Percentiles rank a stretch among this genome's conserved stretches.
phyloP scores from a whole-genome alignment of 1,140 invertebrate species.

The Bombus consobrinus region DNA sequence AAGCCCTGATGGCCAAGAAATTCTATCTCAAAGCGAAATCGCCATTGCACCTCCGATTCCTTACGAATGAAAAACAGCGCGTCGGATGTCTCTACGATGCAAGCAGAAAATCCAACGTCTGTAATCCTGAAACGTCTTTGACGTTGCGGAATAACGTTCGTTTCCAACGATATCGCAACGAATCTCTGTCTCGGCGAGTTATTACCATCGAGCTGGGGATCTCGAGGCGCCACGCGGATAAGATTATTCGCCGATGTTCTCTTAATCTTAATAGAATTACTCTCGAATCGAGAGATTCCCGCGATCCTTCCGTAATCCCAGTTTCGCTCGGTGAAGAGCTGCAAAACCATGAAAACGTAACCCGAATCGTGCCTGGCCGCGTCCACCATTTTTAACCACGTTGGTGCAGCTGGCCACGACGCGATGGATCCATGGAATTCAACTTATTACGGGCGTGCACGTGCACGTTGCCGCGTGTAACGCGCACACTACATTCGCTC shows the following conservation, averaged over 20 bases:
- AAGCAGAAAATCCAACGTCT: neutral
- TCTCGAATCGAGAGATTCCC: conserved; percentile 42
- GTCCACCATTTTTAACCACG: conserved; percentile 42
- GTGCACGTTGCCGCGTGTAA: neutral
- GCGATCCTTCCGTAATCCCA: conserved; percentile 36
- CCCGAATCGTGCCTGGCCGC: neutral
- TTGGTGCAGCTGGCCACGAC: conserved; percentile 6
- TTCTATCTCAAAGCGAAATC: neutral
- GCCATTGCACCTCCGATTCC: neutral
- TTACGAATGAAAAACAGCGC: neutral
- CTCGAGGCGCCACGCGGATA: conserved; percentile 23
- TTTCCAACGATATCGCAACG: conserved; percentile 48
- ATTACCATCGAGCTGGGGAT: conserved; percentile 32
- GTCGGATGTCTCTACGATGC: neutral
- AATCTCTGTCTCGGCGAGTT: conserved; percentile 49
- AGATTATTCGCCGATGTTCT: conserved; percentile 46
- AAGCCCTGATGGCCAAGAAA: neutral
- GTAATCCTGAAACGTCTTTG: neutral
- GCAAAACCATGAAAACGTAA: conserved; percentile 1
- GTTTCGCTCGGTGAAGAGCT: conserved; percentile 4
- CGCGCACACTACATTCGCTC: conserved; percentile 38
- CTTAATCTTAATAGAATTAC: conserved; percentile 60
- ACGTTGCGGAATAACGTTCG: conserved; percentile 26
- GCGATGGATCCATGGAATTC: conserved; percentile 22
- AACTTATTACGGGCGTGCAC: conserved; percentile 6